A percentile compares a stretch with the other conserved stretches of the same genome.
These are phyloP conservation scores for Napeogenes inachia DNA, from an alignment of 2,888 invertebrate genomes.

Conservation along the genomic window DNA sequence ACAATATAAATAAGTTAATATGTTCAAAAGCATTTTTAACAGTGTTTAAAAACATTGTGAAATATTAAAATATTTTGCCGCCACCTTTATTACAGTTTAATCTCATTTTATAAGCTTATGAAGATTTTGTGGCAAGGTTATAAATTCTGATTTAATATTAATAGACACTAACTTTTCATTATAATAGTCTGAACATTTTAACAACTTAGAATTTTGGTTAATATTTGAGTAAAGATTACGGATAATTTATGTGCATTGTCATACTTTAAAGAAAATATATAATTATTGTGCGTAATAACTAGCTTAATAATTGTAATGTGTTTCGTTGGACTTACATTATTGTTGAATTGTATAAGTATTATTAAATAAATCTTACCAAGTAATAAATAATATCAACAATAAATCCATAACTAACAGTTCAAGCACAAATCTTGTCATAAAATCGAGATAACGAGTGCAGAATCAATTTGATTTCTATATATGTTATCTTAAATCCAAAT, in stretches of 20 bases:
- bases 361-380: no score
- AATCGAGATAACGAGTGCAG: constrained; percentile 22
- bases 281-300: no score
- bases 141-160: constrained; percentile 22
- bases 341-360: no score
- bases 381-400: no score
- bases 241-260: background rate
- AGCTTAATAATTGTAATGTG: no score
- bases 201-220: background rate
- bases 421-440: constrained; percentile 19
- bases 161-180: constrained; percentile 23
- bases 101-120: constrained; percentile 18
- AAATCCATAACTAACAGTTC: constrained; percentile 14
- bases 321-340: no score
- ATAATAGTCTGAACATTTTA: constrained; percentile 9
- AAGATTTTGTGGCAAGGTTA: constrained; percentile 17
- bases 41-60: background rate
- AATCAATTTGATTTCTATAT: constrained; percentile 31
- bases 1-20: no score
- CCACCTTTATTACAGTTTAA: constrained; percentile 14
- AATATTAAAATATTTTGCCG: constrained; percentile 8
- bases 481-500: constrained; percentile 50
- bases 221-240: constrained; percentile 4
- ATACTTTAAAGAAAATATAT: background rate
- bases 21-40: background rate